Evolutionary conservation across 53 echinoderm and acorn worm genomes (phyloP), one percentile per base, ranked within the genome.

Genomic region (Echinarachnius parma): DNA sequence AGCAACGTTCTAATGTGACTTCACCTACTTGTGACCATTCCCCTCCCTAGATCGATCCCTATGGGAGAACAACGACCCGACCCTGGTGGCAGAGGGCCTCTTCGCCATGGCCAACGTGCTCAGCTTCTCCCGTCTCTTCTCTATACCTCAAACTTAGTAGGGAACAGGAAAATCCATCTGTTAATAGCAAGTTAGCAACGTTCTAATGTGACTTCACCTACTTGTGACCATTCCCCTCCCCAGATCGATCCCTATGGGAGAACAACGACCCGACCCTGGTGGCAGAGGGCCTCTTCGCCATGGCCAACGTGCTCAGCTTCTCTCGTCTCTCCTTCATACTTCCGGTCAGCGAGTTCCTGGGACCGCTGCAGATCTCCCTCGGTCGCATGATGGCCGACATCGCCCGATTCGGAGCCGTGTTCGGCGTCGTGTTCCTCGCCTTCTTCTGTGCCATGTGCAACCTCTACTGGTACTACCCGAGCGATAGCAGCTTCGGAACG

Each of bases 381-480:
- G 88, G 88, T 0, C 37, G 75, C 35, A 87, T 87, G 88, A 55
- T 78, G 14, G 57, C 35, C 0, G 88, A 83, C 45, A 75, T 87
- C 33, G 0, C 20, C 5, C 70, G 83, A 26, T 87, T 87, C 49
- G 24, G 72, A 3, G 78, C 63, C 18, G 64, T 87, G 11, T 87
- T 87, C 72, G 48, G 48, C 52, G 79, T 87, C 2, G 83, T 87
- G 16, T 87, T 83, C 67, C 1, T 87, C 1, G 88, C 88, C 19
- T 87, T 87, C 52, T 86, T 90, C 68, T 90, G 90, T 32, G 79
- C 90, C 5, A 31, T 90, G 59, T 85, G 78, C 35, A 90, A 85
- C 21, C 50, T 86, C 48, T 90, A 86, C 55, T 85, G 82, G 85
- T 81, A 65, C 21, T 85, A 82, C 33, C 70, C 80, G 3, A 3